These are phyloP conservation scores for Patella ulyssiponensis DNA, from an alignment of 2,888 invertebrate species.

Conservation along the genomic window DNA sequence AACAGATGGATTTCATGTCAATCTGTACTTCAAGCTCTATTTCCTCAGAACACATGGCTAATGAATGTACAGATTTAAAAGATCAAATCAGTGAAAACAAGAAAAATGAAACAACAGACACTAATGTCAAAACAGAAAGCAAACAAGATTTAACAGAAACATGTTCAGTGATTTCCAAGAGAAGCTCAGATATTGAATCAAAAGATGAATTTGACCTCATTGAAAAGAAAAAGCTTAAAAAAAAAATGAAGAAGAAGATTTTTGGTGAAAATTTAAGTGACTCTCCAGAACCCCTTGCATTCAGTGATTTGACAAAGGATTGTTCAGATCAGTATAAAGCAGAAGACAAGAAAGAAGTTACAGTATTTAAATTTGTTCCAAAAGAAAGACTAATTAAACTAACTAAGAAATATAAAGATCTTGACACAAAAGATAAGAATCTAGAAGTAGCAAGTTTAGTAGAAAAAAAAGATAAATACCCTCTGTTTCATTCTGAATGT, in stretches of 20 bases:
- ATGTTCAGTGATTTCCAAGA: slow-evolving; percentile 69
- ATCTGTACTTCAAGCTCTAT: too few species aligned
- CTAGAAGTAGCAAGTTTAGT: background rate
- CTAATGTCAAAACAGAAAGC: slow-evolving; percentile 20
- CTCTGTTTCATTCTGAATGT: slow-evolving; percentile 20
- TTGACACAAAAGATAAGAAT: slow-evolving; percentile 30
- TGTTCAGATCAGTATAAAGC: background rate
- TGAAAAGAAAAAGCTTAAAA: slow-evolving; percentile 38
- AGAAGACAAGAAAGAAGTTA: slow-evolving; percentile 14
- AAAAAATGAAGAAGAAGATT: slow-evolving; percentile 32
- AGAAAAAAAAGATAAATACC: slow-evolving; percentile 6
- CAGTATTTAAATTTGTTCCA: slow-evolving; percentile 15
- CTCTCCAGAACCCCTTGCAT: background rate
- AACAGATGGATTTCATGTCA: too few species aligned
- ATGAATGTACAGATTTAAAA: too few species aligned
- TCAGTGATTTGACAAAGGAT: slow-evolving; percentile 4
- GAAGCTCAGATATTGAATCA: slow-evolving; percentile 25
- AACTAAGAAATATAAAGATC: slow-evolving; percentile 22
- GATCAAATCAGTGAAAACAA: too few species aligned
- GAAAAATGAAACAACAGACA: too few species aligned
- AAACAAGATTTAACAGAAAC: background rate
- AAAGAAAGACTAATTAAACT: slow-evolving; percentile 23
- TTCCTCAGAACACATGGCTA: too few species aligned
- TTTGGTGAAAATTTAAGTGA: slow-evolving; percentile 1
- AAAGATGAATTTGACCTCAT: slow-evolving; percentile 34